Percentiles rank a stretch among this genome's conserved stretches.
Conservation (phyloP, 2,888 invertebrate species). For the Acleris literana region DNA sequence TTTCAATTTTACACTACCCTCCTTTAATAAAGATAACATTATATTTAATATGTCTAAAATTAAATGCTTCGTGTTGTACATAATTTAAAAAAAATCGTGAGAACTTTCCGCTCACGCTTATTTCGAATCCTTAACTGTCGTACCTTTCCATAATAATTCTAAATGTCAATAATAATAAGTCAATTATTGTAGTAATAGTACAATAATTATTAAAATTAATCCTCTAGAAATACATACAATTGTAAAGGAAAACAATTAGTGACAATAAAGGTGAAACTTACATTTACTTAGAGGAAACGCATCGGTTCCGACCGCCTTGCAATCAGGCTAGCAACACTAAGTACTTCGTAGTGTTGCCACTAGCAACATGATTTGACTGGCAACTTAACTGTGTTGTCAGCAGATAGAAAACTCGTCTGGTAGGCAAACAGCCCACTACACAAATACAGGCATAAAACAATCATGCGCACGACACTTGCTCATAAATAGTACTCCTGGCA, state of each 20-base stretch:
- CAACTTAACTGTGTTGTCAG: constrained; percentile 14
- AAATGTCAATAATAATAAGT: constrained; percentile 72
- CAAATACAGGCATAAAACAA: constrained; percentile 34
- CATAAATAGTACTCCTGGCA: constrained; percentile 28
- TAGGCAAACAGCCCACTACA: constrained; percentile 30
- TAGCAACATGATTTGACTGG: constrained; percentile 67
- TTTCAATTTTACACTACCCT: constrained; percentile 59
- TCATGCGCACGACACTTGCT: constrained; percentile 28
- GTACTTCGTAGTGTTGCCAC: constrained; percentile 43
- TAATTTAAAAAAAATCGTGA: constrained; percentile 54
- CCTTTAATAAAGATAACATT: constrained; percentile 74
- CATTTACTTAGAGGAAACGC: constrained; percentile 57
- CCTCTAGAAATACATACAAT: constrained; percentile 76
- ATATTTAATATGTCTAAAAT: constrained; percentile 81
- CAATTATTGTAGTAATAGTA: constrained; percentile 76
- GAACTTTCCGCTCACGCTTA: constrained; percentile 33
- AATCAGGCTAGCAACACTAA: constrained; percentile 60
- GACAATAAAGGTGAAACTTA: constrained; percentile 77
- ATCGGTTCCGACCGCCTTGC: constrained; percentile 47
- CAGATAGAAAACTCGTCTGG: constrained; percentile 25
- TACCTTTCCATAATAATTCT: constrained; percentile 73
- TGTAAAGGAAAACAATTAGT: constrained; percentile 74
- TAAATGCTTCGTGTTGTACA: constrained; percentile 83
- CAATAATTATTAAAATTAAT: constrained; percentile 76
- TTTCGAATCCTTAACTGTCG: constrained; percentile 51